A percentile compares a stretch with the other conserved stretches of the same genome.
Evolutionary conservation across 2,888 invertebrate species (phyloP).

Genomic region (Melanophora roralis): DNA sequence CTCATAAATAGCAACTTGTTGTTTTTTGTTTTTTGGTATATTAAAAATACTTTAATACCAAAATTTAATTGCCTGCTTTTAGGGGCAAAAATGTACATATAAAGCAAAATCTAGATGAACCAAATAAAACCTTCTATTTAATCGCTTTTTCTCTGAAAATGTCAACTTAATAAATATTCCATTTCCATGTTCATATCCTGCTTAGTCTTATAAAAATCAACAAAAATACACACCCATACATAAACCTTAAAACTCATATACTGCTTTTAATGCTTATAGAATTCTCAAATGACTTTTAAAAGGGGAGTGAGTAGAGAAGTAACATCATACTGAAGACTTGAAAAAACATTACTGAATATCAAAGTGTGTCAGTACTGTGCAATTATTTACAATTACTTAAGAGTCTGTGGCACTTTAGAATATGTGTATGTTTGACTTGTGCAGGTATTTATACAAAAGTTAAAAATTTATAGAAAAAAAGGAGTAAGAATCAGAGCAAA

Average conservation of each 20-base stretch:
- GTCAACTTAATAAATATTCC: slow-evolving; percentile 55
- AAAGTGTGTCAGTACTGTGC: slow-evolving; percentile 54
- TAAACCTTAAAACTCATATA: neutral
- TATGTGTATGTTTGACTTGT: slow-evolving; percentile 12
- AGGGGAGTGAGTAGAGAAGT: neutral
- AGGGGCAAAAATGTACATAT: neutral
- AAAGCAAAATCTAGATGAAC: neutral
- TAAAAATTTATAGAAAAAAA: slow-evolving; percentile 33
- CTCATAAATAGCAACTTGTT: slow-evolving; percentile 13
- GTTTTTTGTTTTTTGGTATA: neutral
- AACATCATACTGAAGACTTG: neutral
- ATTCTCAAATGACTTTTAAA: neutral
- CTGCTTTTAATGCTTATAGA: neutral
- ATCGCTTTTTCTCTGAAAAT: neutral
- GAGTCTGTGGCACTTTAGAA: slow-evolving; percentile 35
- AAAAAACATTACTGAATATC: slow-evolving; percentile 9
- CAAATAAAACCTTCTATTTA: neutral
- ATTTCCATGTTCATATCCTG: slow-evolving; percentile 58
- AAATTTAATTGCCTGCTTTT: slow-evolving; percentile 47
- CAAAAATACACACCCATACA: neutral
- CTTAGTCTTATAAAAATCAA: slow-evolving; percentile 27
- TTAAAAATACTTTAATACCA: slow-evolving; percentile 31
- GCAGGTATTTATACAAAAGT: slow-evolving; percentile 42
- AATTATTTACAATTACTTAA: slow-evolving; percentile 61
- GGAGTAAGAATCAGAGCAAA: slow-evolving; percentile 8